Base-by-base conservation (phyloP, 2,888 invertebrate species). In the Dryadula phaetusa region DNA sequence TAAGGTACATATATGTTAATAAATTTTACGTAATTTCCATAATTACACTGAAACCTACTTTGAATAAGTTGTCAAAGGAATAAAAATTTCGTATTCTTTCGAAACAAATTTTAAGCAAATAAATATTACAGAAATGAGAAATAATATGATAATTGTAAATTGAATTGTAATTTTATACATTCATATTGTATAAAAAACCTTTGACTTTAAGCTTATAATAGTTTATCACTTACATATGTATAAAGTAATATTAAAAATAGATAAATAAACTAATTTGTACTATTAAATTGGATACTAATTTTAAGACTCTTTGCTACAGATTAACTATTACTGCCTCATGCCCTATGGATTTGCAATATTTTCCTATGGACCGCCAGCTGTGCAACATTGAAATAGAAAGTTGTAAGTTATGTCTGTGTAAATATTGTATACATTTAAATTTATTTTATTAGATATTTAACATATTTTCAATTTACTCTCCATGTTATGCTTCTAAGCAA, bases 321-420 rank as follows among this genome's bases (percentile, higher is more conserved):
- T 95, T 98, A 92, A 98, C 98, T 79, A 97, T 98, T 82, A 98
- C 98, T 75, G 98, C 98, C 77, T 97, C 98, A 79, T 98, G 98
- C 93, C 98, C 98, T 54, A 98, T 98, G 98, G 97, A 98, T 89
- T 95, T 98, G 69, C 97, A 98, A 87, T 98, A 98, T 91, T 98
- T 98, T 90, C 98, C 98, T 14, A 98, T 98, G 98, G 98, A 98
- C 90, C 95, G 97, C 82, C 98, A 98, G 89, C 94, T 97, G 77
- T 98, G 98, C 93, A 96, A 97, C 87, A 97, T 98, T 86, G 98
- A 98, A 94, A 97, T 98, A 79, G 98, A 98, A 95, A 98, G 98
- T 94, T 98, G 98, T 98, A 95, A 98, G 98, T 98, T 66, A 25
- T 18, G 2, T 14, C n/a, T 60, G 4, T 25, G 16, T 34, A 62